Percentiles rank a stretch among this genome's conserved stretches.
These are phyloP conservation scores for Metopia argyrocephala DNA, from an alignment of 2,888 invertebrate genomes.

Conservation along the genomic window DNA sequence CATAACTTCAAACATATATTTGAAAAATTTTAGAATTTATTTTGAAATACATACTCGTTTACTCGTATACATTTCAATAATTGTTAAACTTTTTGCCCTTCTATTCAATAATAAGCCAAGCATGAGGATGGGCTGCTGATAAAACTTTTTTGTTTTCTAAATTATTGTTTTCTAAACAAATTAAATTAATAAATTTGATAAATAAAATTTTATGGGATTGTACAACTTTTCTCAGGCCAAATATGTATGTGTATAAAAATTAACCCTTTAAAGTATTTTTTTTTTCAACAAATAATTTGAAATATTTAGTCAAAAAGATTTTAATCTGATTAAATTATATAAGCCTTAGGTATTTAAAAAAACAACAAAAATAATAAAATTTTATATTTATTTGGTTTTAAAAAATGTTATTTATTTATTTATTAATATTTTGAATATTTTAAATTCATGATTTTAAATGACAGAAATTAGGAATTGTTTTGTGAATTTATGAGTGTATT, in stretches of 20 bases:
- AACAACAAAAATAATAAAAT: no score
- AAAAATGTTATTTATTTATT: no score
- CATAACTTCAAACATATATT: not conserved
- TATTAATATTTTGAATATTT: not conserved
- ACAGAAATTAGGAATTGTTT: no score
- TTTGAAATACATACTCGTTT: no score
- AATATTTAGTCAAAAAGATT: not conserved
- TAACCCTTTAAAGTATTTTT: constrained; percentile 25
- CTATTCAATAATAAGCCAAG: no score
- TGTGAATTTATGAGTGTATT: no score
- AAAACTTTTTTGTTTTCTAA: no score
- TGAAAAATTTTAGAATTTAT: not conserved
- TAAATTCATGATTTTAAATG: not conserved
- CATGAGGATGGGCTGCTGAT: no score
- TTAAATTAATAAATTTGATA: constrained; percentile 10
- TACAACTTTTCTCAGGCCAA: not conserved
- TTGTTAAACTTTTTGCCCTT: not conserved
- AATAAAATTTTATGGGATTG: constrained; percentile 24
- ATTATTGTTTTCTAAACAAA: not conserved
- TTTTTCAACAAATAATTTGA: not conserved
- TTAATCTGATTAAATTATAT: no score
- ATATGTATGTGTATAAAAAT: constrained; percentile 33
- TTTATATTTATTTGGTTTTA: no score
- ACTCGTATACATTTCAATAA: not conserved
- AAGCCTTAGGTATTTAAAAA: no score